A percentile compares a stretch with the other conserved stretches of the same genome.
phyloP scores from a whole-genome alignment of 1,140 invertebrate species.

The Nasonia vitripennis region DNA sequence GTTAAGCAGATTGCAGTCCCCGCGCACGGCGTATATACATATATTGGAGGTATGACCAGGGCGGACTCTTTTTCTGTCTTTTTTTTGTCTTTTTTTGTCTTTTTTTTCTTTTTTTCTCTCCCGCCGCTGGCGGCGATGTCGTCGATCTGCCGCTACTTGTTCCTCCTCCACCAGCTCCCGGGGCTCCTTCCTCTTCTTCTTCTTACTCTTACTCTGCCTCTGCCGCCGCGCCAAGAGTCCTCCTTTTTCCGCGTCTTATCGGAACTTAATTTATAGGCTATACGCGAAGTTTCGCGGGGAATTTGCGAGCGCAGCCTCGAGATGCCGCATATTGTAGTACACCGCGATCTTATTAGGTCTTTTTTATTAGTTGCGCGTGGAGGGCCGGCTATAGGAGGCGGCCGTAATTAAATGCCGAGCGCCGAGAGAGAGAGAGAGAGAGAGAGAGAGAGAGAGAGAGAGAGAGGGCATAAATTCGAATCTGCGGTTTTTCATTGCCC shows the following conservation, averaged over 20 bases:
- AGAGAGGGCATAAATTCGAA: not conserved
- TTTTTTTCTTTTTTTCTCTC: no score
- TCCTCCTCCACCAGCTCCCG: not conserved
- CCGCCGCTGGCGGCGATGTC: not conserved
- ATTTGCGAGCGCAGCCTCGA: not conserved
- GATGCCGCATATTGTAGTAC: not conserved
- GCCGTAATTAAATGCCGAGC: not conserved
- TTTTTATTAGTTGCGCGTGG: slow-evolving; percentile 6
- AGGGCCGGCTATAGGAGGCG: not conserved
- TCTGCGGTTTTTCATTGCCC: no score
- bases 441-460: not conserved
- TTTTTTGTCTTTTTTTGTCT: not conserved
- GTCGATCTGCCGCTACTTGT: not conserved
- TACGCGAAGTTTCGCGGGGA: slow-evolving; percentile 30
- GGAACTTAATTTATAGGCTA: slow-evolving; percentile 45
- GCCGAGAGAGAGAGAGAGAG: not conserved
- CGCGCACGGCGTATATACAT: not conserved
- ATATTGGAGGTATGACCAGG: not conserved
- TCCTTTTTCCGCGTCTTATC: slow-evolving; percentile 30
- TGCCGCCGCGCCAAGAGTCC: not conserved
- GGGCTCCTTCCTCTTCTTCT: not conserved
- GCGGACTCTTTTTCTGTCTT: not conserved
- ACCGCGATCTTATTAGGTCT: not conserved
- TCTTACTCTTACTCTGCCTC: not conserved
- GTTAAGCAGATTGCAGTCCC: slow-evolving; percentile 34